Evolutionary conservation across 2,888 invertebrate genomes (phyloP), one percentile per base, ranked within the genome.

Genomic region (Masnerella sp.): DNA sequence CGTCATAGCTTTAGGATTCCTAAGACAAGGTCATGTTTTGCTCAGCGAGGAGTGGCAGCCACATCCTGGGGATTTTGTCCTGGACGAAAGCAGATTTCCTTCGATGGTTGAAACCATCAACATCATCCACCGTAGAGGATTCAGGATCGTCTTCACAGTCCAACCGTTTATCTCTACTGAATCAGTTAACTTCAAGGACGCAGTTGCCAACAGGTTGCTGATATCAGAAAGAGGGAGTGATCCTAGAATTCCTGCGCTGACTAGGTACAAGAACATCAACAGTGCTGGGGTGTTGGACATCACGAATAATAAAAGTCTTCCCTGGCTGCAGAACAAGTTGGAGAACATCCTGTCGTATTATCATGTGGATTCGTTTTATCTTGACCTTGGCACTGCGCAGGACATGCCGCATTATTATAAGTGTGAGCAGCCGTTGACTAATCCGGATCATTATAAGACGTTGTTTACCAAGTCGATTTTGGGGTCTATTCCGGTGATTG

Each of bases 141-240:
- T 97, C 77, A 92, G 94, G 81, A 93, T 97, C 9, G 94, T 94
- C 0, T 92, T 97, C 77, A 94, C 95, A n/a, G 91, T 97, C 0
- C 96, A 96, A 82, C 97, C 97, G 0, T 97, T 95, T 84, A 93
- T 97, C 25, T 94, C 94, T 52, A 95, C 96, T 0, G 95, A 96
- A 80, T 96, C 96, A 76, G 88, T 88, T 1, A 95, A 94, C 80
- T 97, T 96, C 83, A 92, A 92, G 54, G 93, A 95, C 79, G 93
- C 95, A 0, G 94, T 96, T 0, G 90, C 91, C 51, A 92, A 92
- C 58, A 90, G 93, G 58, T 84, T 95, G n/a, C 87, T 96, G 1
- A 92, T 96, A 36, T 93, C 93, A n/a, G 95, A 96, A 82, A 89
- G 95, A 14, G 92, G 92, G 65, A 93, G 93, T 76, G 94, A 95